Evolutionary conservation across 2,113 vertebrate genomes (phyloP).

Genomic region (Vimba vimba): DNA sequence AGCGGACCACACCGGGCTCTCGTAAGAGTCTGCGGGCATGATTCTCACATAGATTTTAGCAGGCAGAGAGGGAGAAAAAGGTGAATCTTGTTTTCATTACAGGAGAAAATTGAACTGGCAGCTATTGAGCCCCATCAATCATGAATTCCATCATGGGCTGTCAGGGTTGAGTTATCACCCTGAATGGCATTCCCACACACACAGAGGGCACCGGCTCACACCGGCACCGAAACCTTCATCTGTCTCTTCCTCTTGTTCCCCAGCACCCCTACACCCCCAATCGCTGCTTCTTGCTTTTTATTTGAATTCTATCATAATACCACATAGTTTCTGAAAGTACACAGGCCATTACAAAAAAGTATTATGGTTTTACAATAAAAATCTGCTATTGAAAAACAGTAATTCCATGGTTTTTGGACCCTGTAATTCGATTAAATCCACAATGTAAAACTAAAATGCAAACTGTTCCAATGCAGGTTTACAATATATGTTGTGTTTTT

Average conservation of each 20-base stretch:
- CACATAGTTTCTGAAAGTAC: neutral
- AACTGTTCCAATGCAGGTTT: neutral
- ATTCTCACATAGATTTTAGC: slow-evolving; percentile 49
- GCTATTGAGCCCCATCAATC: slow-evolving; percentile 73
- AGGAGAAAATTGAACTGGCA: slow-evolving; percentile 67
- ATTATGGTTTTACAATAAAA: neutral
- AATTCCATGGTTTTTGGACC: neutral
- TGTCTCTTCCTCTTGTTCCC: slow-evolving; percentile 38
- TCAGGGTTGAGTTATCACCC: slow-evolving; percentile 74
- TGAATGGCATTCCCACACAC: slow-evolving; percentile 64
- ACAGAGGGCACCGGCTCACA: slow-evolving; percentile 47
- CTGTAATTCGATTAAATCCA: neutral
- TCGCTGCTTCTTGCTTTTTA: slow-evolving; percentile 5
- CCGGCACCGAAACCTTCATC: slow-evolving; percentile 38
- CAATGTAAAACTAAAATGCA: neutral
- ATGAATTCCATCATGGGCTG: slow-evolving; percentile 73
- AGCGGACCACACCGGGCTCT: slow-evolving; percentile 36
- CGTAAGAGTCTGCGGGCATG: slow-evolving; percentile 27
- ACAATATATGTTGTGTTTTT: no score
- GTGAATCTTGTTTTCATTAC: slow-evolving; percentile 69
- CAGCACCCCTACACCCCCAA: neutral
- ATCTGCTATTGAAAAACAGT: neutral
- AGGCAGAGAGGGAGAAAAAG: slow-evolving; percentile 45
- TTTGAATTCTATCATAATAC: neutral
- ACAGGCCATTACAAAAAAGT: neutral